Base-by-base conservation (phyloP, 2,797 vertebrate genomes). In the Galaxias olidus region DNA sequence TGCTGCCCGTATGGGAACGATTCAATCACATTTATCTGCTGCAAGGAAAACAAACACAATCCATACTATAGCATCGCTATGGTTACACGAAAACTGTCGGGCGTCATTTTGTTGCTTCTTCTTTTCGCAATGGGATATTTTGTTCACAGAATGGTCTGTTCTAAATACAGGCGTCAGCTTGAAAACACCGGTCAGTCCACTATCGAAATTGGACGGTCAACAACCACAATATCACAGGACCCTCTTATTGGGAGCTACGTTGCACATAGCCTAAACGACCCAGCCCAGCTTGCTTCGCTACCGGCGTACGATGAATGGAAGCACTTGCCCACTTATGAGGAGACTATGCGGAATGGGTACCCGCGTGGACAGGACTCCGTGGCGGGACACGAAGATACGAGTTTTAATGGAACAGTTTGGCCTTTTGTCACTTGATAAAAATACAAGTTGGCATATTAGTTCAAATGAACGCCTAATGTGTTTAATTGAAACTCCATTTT, bases 241-340 rank as follows among this genome's bases (percentile, higher is more conserved):
- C 73, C 75, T 67, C 86, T 90, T 0, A 42, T 88, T 66, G 85
- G 80, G 55, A 75, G 70, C 70, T 54, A 58, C 10, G 47, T 79
- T 0, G 66, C 67, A 46, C 71, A 75, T 15, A 46, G 52, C 13
- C 42, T 47, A 17, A 54, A 64, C 0, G 48, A 19, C 9, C 19
- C 63, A 0, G 8, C 11, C 56, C 12, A 1, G 15, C 13, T 19
- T 10, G 51, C 71, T 15, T 71, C 69, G 20, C 61, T 90, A 55
- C 88, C 88, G 14, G 61, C 85, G 0, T 90, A 91, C 30, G 87
- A 90, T 0, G 80, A 87, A 1, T 85, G 85, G 71, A 88, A 84
- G 73, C 73, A 72, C 1, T 79, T 88, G 44, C 88, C 89, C 1
- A 90, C 88, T 4, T 91, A 91, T 14, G 88, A 91, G 4, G 88